Evolutionary conservation across 2,888 invertebrate species (phyloP).

Genomic region (Andrena chrysosceles): DNA sequence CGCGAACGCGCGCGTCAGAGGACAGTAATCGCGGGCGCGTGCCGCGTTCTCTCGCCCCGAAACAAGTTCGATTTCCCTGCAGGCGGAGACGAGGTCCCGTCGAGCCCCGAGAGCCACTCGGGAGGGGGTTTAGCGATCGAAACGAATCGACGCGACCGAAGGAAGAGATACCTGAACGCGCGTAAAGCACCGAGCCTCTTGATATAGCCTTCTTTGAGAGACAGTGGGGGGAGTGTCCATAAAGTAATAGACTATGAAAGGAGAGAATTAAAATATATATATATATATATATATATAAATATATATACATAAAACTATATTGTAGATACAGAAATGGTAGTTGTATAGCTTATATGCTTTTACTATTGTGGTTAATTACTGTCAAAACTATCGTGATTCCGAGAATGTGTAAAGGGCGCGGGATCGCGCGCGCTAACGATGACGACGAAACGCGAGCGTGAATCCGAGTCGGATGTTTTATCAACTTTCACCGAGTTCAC

Average conservation of each 20-base stretch:
- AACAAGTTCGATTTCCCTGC: neutral
- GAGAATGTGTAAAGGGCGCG: slow-evolving; percentile 40
- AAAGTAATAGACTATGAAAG: slow-evolving; percentile 56
- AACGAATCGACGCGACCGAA: slow-evolving; percentile 19
- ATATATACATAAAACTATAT: slow-evolving; percentile 74
- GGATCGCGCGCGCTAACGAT: slow-evolving; percentile 14
- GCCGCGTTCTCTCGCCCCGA: neutral
- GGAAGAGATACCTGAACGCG: slow-evolving; percentile 52
- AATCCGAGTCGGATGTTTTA: slow-evolving; percentile 23
- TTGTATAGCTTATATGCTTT: slow-evolving; percentile 84
- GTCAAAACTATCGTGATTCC: slow-evolving; percentile 77
- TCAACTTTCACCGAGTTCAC: slow-evolving; percentile 13
- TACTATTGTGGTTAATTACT: slow-evolving; percentile 83
- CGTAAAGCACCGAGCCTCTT: slow-evolving; percentile 50
- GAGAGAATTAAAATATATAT: slow-evolving; percentile 45
- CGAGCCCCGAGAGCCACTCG: neutral
- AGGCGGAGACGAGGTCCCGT: neutral
- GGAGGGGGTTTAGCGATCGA: slow-evolving; percentile 1
- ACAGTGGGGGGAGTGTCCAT: slow-evolving; percentile 55
- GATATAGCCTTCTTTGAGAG: slow-evolving; percentile 59
- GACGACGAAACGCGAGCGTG: slow-evolving; percentile 24
- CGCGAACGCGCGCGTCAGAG: slow-evolving; percentile 1
- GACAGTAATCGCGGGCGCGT: slow-evolving; percentile 9
- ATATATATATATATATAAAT: slow-evolving; percentile 64
- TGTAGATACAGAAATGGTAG: slow-evolving; percentile 82